Evolutionary conservation across 2,797 vertebrate species (phyloP).

Genomic region (Todus mexicanus): DNA sequence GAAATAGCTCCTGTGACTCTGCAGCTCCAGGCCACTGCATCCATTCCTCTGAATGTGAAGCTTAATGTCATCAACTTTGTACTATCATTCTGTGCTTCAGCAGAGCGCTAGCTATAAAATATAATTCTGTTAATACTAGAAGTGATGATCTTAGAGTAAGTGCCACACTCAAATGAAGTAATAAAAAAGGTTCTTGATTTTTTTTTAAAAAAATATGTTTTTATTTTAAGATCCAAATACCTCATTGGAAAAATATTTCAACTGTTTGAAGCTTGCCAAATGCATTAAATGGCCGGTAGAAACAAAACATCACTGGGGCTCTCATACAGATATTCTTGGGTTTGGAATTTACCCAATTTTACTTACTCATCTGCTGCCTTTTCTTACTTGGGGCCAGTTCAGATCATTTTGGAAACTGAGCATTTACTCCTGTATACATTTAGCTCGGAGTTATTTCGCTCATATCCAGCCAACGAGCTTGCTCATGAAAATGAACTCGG

Average conservation of each 20-base stretch:
- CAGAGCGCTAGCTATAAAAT: background rate
- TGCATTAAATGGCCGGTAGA: conserved; percentile 33
- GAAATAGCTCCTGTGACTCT: background rate
- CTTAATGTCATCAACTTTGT: background rate
- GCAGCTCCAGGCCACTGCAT: background rate
- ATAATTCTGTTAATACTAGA: background rate
- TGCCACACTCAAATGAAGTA: conserved; percentile 17
- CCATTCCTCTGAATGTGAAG: background rate
- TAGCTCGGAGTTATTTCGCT: background rate
- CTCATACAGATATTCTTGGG: background rate
- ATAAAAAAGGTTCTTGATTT: background rate
- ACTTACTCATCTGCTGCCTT: conserved; percentile 8
- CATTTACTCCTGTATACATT: background rate
- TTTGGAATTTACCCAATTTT: conserved; percentile 11
- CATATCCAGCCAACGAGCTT: background rate
- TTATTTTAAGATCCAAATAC: conserved; percentile 32
- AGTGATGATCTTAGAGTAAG: conserved; percentile 2
- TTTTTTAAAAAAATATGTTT: background rate
- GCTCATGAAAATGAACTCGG: background rate
- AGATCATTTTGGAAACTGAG: background rate
- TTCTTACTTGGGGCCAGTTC: background rate
- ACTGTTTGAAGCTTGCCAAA: conserved; percentile 34
- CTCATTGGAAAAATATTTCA: conserved; percentile 57
- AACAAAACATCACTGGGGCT: conserved; percentile 8
- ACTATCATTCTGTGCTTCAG: background rate